A percentile compares a stretch with the other conserved stretches of the same genome.
These are phyloP conservation scores for Podarcis lilfordi DNA, from an alignment of 2,797 vertebrate genomes.

Conservation along the genomic window DNA sequence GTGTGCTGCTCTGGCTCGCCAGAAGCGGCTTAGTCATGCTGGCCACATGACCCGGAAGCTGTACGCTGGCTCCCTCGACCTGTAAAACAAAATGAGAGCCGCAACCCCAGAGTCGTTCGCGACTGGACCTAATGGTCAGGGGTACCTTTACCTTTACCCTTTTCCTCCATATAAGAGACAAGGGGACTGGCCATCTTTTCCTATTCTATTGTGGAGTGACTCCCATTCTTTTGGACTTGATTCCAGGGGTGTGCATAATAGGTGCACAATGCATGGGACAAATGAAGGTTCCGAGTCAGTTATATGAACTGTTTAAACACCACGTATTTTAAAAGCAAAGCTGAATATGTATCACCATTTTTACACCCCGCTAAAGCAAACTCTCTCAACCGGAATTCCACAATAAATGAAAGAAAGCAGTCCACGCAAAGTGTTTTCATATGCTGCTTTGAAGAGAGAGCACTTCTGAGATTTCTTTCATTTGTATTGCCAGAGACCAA, in stretches of 20 bases:
- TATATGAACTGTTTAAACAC: neutral
- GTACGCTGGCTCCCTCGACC: too few relatives aligned
- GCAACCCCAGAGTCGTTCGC: too few relatives aligned
- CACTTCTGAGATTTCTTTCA: neutral
- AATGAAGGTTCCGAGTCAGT: neutral
- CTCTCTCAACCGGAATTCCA: neutral
- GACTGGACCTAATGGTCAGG: too few relatives aligned
- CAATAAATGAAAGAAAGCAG: neutral
- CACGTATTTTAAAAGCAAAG: neutral
- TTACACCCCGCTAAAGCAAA: conserved; percentile 18
- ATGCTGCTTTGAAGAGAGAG: neutral
- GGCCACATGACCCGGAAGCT: too few relatives aligned
- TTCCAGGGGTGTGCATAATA: neutral
- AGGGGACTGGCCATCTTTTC: neutral
- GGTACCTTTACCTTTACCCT: too few relatives aligned
- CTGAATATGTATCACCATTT: conserved; percentile 22
- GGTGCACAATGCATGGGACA: neutral
- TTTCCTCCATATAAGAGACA: neutral
- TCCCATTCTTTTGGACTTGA: neutral
- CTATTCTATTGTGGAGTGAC: neutral
- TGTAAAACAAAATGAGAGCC: too few relatives aligned
- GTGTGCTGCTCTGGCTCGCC: too few relatives aligned
- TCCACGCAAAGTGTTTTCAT: neutral
- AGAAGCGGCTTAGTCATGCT: too few relatives aligned
- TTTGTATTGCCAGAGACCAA: conserved; percentile 71